Evolutionary conservation across 2,797 vertebrate species (phyloP).

Genomic region (Alfaro cultratus): DNA sequence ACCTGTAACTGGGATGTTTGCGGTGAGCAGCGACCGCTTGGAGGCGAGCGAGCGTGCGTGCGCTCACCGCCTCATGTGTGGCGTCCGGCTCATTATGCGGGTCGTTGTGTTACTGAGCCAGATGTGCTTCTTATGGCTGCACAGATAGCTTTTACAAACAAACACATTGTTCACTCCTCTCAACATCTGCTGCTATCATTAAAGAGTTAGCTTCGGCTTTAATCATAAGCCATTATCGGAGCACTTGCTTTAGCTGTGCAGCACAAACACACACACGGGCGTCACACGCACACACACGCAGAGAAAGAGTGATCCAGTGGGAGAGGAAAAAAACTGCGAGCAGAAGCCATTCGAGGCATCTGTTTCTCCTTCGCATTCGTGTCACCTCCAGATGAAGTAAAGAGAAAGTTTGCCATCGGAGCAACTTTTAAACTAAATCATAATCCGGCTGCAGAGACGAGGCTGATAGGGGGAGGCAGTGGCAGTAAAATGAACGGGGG

Average conservation of each 20-base stretch:
- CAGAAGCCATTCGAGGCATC: constrained; percentile 47
- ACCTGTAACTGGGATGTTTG: constrained; percentile 48
- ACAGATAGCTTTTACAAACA: constrained; percentile 65
- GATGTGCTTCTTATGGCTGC: constrained; percentile 61
- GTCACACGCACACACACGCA: background rate
- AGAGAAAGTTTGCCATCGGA: constrained; percentile 56
- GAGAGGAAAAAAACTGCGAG: constrained; percentile 22
- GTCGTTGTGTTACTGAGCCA: constrained; percentile 45
- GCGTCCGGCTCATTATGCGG: constrained; percentile 40
- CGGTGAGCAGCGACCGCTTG: background rate
- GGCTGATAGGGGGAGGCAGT: background rate
- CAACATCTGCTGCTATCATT: constrained; percentile 71
- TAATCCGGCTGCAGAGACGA: constrained; percentile 21
- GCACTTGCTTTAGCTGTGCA: constrained; percentile 12
- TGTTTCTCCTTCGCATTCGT: constrained; percentile 39
- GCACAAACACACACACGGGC: background rate
- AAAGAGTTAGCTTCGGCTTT: constrained; percentile 60
- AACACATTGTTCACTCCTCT: constrained; percentile 60
- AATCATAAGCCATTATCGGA: constrained; percentile 66
- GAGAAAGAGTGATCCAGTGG: constrained; percentile 15
- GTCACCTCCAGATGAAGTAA: constrained; percentile 50
- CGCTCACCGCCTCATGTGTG: background rate
- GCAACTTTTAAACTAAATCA: constrained; percentile 53
- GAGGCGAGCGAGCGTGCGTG: background rate
- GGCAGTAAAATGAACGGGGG: background rate